These are phyloP conservation scores for Cephalotes varians DNA, from an alignment of 2,888 invertebrate species.

Conservation along the genomic window DNA sequence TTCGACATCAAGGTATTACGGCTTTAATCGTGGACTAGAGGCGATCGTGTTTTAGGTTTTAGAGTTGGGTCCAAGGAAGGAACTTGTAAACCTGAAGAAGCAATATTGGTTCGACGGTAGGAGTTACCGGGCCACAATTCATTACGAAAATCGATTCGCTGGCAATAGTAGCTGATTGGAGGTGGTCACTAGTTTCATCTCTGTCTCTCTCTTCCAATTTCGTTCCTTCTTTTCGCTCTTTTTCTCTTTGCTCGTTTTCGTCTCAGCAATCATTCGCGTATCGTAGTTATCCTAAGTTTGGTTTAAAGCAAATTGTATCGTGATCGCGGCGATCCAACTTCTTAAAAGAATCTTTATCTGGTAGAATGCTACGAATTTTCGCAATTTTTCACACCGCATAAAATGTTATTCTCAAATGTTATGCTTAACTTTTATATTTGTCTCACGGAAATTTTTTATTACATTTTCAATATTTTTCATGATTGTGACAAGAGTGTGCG, in stretches of 20 bases:
- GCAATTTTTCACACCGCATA: neutral
- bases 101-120: slow-evolving; percentile 80
- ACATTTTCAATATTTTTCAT: neutral
- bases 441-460: neutral
- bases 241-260: slow-evolving; percentile 56
- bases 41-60: slow-evolving; percentile 72
- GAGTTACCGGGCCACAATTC: slow-evolving; percentile 81
- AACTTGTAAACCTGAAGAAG: slow-evolving; percentile 82
- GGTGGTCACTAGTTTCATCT: slow-evolving; percentile 71
- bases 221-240: slow-evolving; percentile 33
- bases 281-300: slow-evolving; percentile 59
- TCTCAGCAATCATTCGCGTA: slow-evolving; percentile 66
- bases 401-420: slow-evolving; percentile 10
- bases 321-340: neutral
- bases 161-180: slow-evolving; percentile 81
- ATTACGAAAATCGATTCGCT: slow-evolving; percentile 83
- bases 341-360: slow-evolving; percentile 36
- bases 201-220: slow-evolving; percentile 38
- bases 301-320: slow-evolving; percentile 68
- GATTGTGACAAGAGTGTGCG: neutral
- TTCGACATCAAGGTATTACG: slow-evolving; percentile 59
- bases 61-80: slow-evolving; percentile 61
- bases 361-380: neutral
- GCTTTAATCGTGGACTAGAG: slow-evolving; percentile 68
- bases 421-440: neutral